phyloP scores from a whole-genome alignment of 2,888 invertebrate genomes.

The Xylota segnis region DNA sequence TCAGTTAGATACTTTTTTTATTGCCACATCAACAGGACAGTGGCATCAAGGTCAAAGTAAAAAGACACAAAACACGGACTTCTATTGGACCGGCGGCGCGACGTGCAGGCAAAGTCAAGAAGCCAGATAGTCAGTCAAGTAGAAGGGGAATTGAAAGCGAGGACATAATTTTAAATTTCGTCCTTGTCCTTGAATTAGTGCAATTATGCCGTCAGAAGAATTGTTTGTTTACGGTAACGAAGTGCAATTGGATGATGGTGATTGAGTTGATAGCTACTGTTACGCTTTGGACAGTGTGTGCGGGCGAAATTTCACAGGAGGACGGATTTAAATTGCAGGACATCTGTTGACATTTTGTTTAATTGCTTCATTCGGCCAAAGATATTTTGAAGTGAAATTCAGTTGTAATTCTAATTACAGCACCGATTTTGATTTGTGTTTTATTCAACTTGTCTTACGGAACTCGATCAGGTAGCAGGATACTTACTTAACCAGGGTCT shows the following conservation, averaged over 20 bases:
- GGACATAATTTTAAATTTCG: constrained; percentile 30
- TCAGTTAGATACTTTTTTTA: constrained; percentile 44
- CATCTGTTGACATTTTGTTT: constrained; percentile 62
- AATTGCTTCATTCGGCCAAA: constrained; percentile 47
- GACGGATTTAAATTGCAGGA: constrained; percentile 19
- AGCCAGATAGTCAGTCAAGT: not conserved
- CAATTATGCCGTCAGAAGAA: constrained; percentile 27
- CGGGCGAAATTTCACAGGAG: constrained; percentile 15
- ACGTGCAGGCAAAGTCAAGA: constrained; percentile 34
- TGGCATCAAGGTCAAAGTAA: constrained; percentile 62
- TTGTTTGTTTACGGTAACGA: constrained; percentile 46
- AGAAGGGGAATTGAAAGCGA: constrained; percentile 43
- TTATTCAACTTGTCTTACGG: too few species aligned
- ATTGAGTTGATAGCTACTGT: constrained; percentile 63
- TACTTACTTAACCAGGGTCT: too few species aligned
- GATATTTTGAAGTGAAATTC: constrained; percentile 11
- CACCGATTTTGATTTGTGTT: too few species aligned
- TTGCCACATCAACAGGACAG: constrained; percentile 51
- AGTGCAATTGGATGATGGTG: constrained; percentile 49
- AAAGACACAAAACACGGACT: constrained; percentile 42
- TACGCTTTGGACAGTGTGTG: constrained; percentile 40
- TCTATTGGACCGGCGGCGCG: constrained; percentile 30
- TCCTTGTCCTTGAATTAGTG: constrained; percentile 67
- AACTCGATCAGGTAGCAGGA: too few species aligned
- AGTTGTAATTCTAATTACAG: too few species aligned